Conservation (phyloP, 2,888 invertebrate species). For the Pheosia gnoma region DNA sequence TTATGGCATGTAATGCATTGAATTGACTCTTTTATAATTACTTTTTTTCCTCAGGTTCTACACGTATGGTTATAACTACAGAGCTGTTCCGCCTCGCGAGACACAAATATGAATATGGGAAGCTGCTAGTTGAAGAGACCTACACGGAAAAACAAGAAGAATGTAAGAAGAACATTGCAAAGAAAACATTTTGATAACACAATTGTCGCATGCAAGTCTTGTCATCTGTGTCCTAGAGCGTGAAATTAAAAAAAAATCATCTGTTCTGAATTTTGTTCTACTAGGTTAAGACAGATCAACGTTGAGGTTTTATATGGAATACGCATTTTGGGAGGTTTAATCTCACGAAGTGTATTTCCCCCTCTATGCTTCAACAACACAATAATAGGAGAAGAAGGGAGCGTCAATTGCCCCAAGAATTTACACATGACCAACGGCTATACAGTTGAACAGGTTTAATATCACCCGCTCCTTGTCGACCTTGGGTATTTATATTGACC, state of each 20-base stretch:
- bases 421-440: constrained; percentile 45
- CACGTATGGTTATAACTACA: too few relatives aligned
- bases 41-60: too few relatives aligned
- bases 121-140: too few relatives aligned
- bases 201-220: neutral
- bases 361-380: constrained; percentile 44
- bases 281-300: constrained; percentile 8
- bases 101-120: too few relatives aligned
- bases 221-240: constrained; percentile 5
- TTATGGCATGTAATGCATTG: too few relatives aligned
- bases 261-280: constrained; percentile 7
- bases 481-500: constrained; percentile 63
- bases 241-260: constrained; percentile 18
- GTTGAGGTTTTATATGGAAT: constrained; percentile 12
- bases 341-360: constrained; percentile 36
- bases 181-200: neutral
- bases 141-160: too few relatives aligned
- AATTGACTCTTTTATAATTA: too few relatives aligned
- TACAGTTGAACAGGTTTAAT: constrained; percentile 57
- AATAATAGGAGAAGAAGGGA: constrained; percentile 43
- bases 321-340: constrained; percentile 24
- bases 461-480: constrained; percentile 53
- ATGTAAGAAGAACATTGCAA: neutral
- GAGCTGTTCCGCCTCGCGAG: too few relatives aligned
- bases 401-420: constrained; percentile 45